Evolutionary conservation across 2,113 vertebrate species (phyloP), one percentile per base, ranked within the genome.

Genomic region (Coracopsis vasa): DNA sequence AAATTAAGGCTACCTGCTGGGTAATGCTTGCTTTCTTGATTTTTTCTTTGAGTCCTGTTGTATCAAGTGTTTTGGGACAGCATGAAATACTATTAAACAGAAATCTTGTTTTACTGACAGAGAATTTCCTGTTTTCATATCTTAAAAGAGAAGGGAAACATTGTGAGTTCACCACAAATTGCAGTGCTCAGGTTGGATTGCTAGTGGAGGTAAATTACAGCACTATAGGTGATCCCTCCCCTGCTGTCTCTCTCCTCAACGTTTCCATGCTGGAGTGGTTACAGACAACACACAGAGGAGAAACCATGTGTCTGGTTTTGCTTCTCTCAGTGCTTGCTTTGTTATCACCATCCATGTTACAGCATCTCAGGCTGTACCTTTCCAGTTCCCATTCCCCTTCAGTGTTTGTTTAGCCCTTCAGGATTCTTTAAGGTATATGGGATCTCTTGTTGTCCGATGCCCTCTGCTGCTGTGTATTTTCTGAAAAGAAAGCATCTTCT

Each of bases 391-490:
- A 16, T 50, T 86, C 9, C 14, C 11, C 17, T 65, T 64, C 27
- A 24, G 0, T 7, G 9, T 27, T 39, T 31, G 17, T 35, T 47
- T 21, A 65, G 11, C 0, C 0, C 9, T 80, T 45, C 47, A 73
- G 13, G 9, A 61, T 24, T 72, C 35, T 23, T 23, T 47, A 29
- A 35, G 0, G 3, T 16, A 8, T 20, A 2, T 7, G 61, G 16
- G 3, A 82, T 94, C 82, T 81, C 69, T 87, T 95, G 37, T 80
- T 53, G 11, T 45, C 73, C 80, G 78, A 53, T 91, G 92, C 80
- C 92, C 84, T 85, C 94, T 96, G 70, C 78, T 91, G 91, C 61
- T 75, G 13, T 20, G 2, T 19, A 2, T 44, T 93, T 78, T 86
- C 45, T 48, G 10, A 74, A 47, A 66, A 35, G 24, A 74, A 86